Conservation (phyloP, 1,140 invertebrate genomes). For the Diorhabda carinulata region DNA sequence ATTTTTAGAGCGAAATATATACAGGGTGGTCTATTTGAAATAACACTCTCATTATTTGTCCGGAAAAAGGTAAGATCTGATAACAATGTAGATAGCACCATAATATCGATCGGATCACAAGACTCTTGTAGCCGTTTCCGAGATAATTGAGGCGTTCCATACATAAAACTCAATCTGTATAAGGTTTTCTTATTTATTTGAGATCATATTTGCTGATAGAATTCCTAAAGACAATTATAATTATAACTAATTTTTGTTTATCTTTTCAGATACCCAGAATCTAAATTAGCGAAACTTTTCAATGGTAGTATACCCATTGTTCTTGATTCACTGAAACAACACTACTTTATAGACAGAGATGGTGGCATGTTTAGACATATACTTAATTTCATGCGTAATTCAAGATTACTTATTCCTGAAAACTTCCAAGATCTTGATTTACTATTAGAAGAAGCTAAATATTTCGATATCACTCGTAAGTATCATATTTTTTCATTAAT, state of each 20-base stretch:
- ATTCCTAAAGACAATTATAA: too few species aligned
- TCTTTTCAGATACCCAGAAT: constrained; percentile 81
- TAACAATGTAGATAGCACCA: too few species aligned
- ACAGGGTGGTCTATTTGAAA: too few species aligned
- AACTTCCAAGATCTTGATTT: constrained; percentile 86
- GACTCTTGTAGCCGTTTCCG: too few species aligned
- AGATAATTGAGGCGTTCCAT: too few species aligned
- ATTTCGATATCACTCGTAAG: constrained; percentile 87
- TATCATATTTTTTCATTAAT: constrained; percentile 29
- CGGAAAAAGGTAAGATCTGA: too few species aligned
- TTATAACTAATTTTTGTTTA: not conserved
- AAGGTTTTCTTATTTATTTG: too few species aligned
- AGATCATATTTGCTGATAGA: too few species aligned
- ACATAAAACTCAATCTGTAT: too few species aligned
- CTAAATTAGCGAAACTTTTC: constrained; percentile 86
- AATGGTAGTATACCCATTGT: constrained; percentile 97
- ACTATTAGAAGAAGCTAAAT: constrained; percentile 87
- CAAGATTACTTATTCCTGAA: constrained; percentile 78
- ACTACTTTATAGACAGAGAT: constrained; percentile 96
- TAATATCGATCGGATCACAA: too few species aligned
- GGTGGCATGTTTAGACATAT: constrained; percentile 95
- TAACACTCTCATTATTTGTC: too few species aligned
- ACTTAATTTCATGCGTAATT: constrained; percentile 92
- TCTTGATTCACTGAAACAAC: constrained; percentile 92
- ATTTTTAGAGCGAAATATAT: too few species aligned